Percentiles rank a stretch among this genome's conserved stretches.
These are phyloP conservation scores for Clarias platycephalus DNA, from an alignment of 2,797 vertebrate genomes.

Conservation along the genomic window DNA sequence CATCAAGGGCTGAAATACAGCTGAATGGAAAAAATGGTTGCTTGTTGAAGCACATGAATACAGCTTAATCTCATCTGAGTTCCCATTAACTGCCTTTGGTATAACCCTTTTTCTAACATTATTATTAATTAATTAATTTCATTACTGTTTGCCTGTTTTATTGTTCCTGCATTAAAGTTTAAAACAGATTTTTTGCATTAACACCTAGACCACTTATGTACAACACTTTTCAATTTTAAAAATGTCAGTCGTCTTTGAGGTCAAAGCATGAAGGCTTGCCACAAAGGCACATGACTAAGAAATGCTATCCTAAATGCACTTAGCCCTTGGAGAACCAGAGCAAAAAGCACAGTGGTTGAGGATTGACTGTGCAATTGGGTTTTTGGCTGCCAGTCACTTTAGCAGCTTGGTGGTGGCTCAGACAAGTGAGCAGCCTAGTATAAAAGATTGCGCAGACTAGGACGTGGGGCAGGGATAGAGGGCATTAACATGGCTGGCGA, in stretches of 20 bases:
- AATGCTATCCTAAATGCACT: conserved; percentile 11
- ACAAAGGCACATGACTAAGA: conserved; percentile 35
- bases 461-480: conserved; percentile 55
- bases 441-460: conserved; percentile 45
- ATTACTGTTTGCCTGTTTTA: neutral
- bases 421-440: conserved; percentile 41
- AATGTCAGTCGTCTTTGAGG: conserved; percentile 3
- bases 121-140: neutral
- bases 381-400: conserved; percentile 42
- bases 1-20: neutral
- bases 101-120: neutral
- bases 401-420: conserved; percentile 46
- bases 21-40: neutral
- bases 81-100: neutral
- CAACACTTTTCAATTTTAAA: neutral
- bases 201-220: neutral
- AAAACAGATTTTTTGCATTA: neutral
- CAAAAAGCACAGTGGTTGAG: conserved; percentile 40
- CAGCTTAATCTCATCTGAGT: neutral
- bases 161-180: neutral
- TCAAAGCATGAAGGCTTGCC: conserved; percentile 2
- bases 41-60: neutral
- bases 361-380: conserved; percentile 39
- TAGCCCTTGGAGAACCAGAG: conserved; percentile 7
- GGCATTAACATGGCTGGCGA: conserved; percentile 32